Percentiles rank a stretch among this genome's conserved stretches.
Conservation (phyloP, 2,888 invertebrate genomes). For the Brachypalpus laphriformis region DNA sequence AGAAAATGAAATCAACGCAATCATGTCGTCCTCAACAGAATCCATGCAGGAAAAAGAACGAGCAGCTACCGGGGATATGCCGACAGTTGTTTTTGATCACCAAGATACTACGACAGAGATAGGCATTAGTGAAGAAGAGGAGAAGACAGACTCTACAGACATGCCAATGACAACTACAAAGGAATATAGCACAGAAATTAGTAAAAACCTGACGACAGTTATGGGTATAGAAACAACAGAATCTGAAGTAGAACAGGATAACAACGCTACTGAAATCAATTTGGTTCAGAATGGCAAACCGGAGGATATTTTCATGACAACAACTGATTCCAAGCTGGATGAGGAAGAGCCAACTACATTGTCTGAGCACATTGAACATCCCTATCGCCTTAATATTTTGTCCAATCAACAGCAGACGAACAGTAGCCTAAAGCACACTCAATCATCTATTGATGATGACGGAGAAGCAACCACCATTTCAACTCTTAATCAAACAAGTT, state of each 20-base stretch:
- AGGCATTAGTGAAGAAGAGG: background rate
- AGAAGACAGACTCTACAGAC: background rate
- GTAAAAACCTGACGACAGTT: background rate
- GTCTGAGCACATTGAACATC: background rate
- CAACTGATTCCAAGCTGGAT: background rate
- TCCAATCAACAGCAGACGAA: background rate
- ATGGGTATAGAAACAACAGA: background rate
- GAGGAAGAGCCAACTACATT: constrained; percentile 32
- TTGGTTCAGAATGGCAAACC: background rate
- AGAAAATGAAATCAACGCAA: constrained; percentile 12
- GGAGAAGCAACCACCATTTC: background rate
- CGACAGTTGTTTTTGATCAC: constrained; percentile 26
- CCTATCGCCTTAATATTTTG: background rate
- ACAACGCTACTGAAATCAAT: background rate
- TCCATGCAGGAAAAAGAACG: background rate
- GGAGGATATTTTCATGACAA: background rate
- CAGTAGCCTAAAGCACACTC: background rate
- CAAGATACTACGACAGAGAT: constrained; percentile 7
- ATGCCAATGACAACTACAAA: background rate
- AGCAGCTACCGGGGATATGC: background rate
- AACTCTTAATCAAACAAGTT: background rate
- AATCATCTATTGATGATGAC: background rate
- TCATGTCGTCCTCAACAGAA: background rate
- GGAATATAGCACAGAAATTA: background rate
- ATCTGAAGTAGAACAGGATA: background rate